Conservation (phyloP, 2,888 invertebrate genomes). For the Caenorhabditis afra region DNA sequence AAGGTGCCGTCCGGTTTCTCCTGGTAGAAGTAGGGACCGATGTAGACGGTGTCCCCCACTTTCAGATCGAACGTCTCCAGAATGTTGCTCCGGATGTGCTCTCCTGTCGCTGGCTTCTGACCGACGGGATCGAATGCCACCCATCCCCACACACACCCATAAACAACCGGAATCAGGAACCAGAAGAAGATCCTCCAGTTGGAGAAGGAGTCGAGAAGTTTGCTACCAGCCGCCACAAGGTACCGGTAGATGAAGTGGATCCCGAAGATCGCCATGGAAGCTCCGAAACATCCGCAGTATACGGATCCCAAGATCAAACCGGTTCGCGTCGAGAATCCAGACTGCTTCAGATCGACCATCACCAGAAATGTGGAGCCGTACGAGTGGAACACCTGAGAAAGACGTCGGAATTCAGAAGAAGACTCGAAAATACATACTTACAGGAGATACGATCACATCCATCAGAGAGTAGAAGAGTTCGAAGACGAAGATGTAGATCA, state of each 20-base stretch:
- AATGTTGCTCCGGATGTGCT: constrained; percentile 39
- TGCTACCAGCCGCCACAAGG: constrained; percentile 29
- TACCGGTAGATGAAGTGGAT: constrained; percentile 45
- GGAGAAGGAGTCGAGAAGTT: constrained; percentile 1
- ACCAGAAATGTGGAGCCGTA: constrained; percentile 36
- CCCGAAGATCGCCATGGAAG: constrained; percentile 39
- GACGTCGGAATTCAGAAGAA: neutral
- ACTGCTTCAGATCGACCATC: constrained; percentile 25
- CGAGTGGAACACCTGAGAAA: constrained; percentile 26
- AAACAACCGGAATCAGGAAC: constrained; percentile 12
- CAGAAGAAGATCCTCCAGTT: constrained; percentile 12
- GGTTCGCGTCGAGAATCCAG: neutral
- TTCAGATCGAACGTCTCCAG: constrained; percentile 27
- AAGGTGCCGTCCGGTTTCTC: constrained; percentile 4
- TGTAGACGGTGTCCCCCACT: constrained; percentile 23
- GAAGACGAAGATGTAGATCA: constrained; percentile 33
- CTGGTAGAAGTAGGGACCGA: constrained; percentile 48
- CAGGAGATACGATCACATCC: constrained; percentile 25
- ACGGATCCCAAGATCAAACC: constrained; percentile 5
- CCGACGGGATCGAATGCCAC: constrained; percentile 31
- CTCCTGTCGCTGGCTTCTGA: constrained; percentile 27
- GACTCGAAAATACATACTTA: neutral
- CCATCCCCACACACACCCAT: constrained; percentile 26
- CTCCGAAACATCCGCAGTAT: constrained; percentile 29
- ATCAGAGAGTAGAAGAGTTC: constrained; percentile 21